Evolutionary conservation across 2,888 invertebrate genomes (phyloP), one percentile per base, ranked within the genome.

Genomic region (Pteria penguin): DNA sequence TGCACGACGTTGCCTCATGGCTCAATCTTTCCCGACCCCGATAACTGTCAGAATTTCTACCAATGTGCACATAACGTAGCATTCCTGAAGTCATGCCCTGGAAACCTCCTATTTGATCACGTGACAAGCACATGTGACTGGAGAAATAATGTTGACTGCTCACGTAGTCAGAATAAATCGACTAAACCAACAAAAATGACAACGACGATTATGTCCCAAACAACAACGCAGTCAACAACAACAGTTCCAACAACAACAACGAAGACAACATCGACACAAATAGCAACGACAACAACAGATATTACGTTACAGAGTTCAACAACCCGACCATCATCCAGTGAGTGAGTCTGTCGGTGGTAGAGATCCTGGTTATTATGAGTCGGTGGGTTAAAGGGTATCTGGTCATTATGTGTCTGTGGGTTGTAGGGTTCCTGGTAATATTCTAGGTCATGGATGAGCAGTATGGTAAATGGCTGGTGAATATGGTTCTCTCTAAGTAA

Each of bases 101-200:
- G 52, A 1, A 52, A 22, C 11, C 32, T 67, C 0, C n/a, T 36
- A 18, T 54, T 31, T 26, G 27, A 54, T 67, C 54, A 18, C 31
- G n/a, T 52, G 22, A 54, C 78, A 11, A 76, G 77, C 3, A 68
- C 65, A 65, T 81, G 71, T 52, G 81, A 81, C 0, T 81, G 80
- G 80, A 76, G 81, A 27, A 77, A 73, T 66, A 72, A 71, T 14
- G 58, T 52, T 8, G 79, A 77, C 18, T 81, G 82, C 5, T 80
- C 81, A 0, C 76, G 79, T 76, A 81, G 27, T 18, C 14, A 11
- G 24, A 58, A 26, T 3, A 58, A 26, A 18, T 14, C n/a, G 24
- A 29, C 18, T 2, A 5, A 18, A n/a, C n/a, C 22, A n/a, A 54
- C 54, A 54, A 4, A 18, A n/a, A 26, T 45, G 18, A 45, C 45